phyloP scores from a whole-genome alignment of 1,140 invertebrate genomes.

The Pseudomyrmex dendroicus region DNA sequence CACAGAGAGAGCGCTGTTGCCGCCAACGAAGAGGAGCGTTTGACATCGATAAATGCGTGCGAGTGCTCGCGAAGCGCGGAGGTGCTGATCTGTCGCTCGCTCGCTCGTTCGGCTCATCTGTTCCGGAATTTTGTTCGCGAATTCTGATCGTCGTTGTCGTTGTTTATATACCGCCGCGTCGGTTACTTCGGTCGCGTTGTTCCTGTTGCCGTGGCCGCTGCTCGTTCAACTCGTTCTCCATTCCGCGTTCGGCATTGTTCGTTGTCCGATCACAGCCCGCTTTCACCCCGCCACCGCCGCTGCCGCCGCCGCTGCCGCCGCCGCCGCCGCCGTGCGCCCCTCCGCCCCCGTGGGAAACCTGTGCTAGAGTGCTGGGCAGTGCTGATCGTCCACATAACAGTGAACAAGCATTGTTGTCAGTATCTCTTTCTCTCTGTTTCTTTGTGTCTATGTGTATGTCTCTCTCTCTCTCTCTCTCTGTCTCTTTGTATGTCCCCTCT shows the following conservation, averaged over 20 bases:
- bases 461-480: neutral
- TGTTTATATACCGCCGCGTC: neutral
- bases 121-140: constrained; percentile 5
- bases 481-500: neutral
- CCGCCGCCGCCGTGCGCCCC: constrained; percentile 18
- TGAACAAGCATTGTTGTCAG: constrained; percentile 51
- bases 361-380: constrained; percentile 62
- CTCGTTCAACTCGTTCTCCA: constrained; percentile 47
- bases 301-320: neutral
- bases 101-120: constrained; percentile 67
- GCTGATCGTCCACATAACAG: constrained; percentile 58
- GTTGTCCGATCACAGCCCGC: constrained; percentile 58
- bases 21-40: constrained; percentile 78
- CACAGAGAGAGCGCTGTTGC: constrained; percentile 72
- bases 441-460: neutral
- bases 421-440: constrained; percentile 17
- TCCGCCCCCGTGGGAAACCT: constrained; percentile 61
- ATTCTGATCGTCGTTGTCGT: constrained; percentile 49
- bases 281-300: constrained; percentile 31
- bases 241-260: constrained; percentile 52
- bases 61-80: constrained; percentile 82
- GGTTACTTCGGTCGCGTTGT: constrained; percentile 6
- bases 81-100: constrained; percentile 77
- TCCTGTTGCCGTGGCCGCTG: constrained; percentile 57
- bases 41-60: constrained; percentile 85